These are phyloP conservation scores for Phymastichus coffea DNA, from an alignment of 1,140 invertebrate species.

Conservation along the genomic window DNA sequence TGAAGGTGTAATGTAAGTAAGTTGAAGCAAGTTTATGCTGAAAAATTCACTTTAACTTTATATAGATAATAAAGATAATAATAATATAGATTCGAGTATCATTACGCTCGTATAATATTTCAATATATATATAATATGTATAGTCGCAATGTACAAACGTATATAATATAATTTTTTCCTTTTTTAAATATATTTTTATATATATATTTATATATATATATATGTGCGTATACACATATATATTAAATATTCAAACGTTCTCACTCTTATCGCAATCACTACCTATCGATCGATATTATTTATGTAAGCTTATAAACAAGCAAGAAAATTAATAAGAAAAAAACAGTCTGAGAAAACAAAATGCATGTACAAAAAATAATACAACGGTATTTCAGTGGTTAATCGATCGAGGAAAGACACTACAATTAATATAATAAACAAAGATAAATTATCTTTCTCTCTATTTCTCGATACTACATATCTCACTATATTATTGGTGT, in stretches of 20 bases:
- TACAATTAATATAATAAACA: conserved; percentile 20
- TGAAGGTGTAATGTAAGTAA: conserved; percentile 27
- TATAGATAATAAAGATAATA: conserved; percentile 22
- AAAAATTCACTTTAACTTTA: conserved; percentile 26
- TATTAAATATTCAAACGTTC: conserved; percentile 50
- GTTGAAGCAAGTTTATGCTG: conserved; percentile 23
- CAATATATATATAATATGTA: conserved; percentile 35
- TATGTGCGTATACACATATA: conserved; percentile 43
- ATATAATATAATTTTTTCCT: conserved; percentile 36
- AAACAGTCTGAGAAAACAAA: conserved; percentile 25
- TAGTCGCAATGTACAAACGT: conserved; percentile 43
- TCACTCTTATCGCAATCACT: conserved; percentile 52
- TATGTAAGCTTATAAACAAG: conserved; percentile 34
- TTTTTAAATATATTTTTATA: conserved; percentile 33
- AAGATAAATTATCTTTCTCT: conserved; percentile 25
- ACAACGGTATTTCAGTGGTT: conserved; percentile 12
- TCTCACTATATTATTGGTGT: conserved; percentile 19
- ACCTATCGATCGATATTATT: conserved; percentile 38
- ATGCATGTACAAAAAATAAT: conserved; percentile 28
- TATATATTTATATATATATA: conserved; percentile 40
- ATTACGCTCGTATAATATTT: conserved; percentile 37
- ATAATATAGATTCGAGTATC: conserved; percentile 25
- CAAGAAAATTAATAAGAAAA: conserved; percentile 20
- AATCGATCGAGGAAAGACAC: conserved; percentile 6
- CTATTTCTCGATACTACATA: conserved; percentile 25